phyloP scores from a whole-genome alignment of 2,113 vertebrate species.

The Nesogale talazaci region DNA sequence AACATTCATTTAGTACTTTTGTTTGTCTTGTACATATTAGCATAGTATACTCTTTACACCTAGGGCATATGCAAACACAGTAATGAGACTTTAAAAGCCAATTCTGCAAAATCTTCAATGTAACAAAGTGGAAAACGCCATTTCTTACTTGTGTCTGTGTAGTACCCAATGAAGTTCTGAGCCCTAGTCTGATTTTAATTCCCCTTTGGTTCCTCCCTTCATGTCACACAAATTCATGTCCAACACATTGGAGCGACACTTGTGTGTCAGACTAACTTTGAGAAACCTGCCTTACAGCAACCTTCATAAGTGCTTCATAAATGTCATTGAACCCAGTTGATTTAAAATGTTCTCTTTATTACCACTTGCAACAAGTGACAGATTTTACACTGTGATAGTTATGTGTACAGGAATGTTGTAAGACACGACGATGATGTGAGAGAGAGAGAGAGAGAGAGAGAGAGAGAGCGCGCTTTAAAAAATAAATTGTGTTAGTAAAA shows the following conservation, averaged over 20 bases:
- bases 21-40: background rate
- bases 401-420: too few relatives aligned
- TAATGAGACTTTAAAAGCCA: slow-evolving; percentile 39
- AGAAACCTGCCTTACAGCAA: background rate
- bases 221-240: background rate
- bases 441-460: background rate
- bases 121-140: slow-evolving; percentile 52
- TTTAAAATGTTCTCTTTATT: slow-evolving; percentile 27
- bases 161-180: slow-evolving; percentile 30
- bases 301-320: slow-evolving; percentile 44
- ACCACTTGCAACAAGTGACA: slow-evolving; percentile 13
- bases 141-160: slow-evolving; percentile 39
- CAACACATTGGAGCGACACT: slow-evolving; percentile 17
- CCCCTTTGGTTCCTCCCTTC: background rate
- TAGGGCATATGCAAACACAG: slow-evolving; percentile 1
- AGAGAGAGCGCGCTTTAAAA: background rate
- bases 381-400: background rate
- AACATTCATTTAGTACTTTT: slow-evolving; percentile 42
- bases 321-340: slow-evolving; percentile 30
- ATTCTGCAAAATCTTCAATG: slow-evolving; percentile 44
- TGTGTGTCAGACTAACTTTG: slow-evolving; percentile 15
- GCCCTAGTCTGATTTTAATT: background rate
- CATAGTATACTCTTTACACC: background rate
- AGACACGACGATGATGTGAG: background rate
- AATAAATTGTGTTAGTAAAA: too few relatives aligned